Evolutionary conservation across 2,888 invertebrate genomes (phyloP).

Genomic region (Drosophila birchii): DNA sequence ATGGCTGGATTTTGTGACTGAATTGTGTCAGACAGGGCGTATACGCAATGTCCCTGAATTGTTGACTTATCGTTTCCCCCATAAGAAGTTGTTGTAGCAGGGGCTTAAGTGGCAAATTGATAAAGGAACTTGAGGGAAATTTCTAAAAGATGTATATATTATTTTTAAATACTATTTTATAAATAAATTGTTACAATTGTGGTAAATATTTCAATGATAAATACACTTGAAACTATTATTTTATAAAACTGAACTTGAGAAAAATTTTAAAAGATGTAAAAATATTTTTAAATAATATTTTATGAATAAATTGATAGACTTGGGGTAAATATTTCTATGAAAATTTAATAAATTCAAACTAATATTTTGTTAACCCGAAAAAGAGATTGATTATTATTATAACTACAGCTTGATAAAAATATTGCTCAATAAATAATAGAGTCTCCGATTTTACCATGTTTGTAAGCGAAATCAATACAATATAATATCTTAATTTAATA

Average conservation of each 20-base stretch:
- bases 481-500: not conserved
- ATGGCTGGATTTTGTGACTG: conserved; percentile 42
- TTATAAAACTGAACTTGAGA: not conserved
- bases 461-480: not conserved
- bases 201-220: not conserved
- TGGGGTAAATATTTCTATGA: not conserved
- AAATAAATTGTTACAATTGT: not conserved
- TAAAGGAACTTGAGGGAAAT: not conserved
- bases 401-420: not conserved
- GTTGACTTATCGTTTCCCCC: conserved; percentile 20
- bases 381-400: not conserved
- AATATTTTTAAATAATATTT: not conserved
- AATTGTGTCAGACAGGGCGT: conserved; percentile 49
- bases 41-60: conserved; percentile 52
- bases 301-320: not conserved
- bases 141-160: not conserved
- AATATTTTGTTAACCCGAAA: not conserved
- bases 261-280: not conserved
- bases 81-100: not conserved
- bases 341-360: not conserved
- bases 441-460: not conserved
- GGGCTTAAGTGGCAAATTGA: conserved; percentile 16
- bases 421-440: not conserved
- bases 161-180: not conserved
- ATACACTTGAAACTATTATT: not conserved